These are phyloP conservation scores for Leptinotarsa rubiginosa DNA, from an alignment of 2,888 invertebrate species.

Conservation along the genomic window DNA sequence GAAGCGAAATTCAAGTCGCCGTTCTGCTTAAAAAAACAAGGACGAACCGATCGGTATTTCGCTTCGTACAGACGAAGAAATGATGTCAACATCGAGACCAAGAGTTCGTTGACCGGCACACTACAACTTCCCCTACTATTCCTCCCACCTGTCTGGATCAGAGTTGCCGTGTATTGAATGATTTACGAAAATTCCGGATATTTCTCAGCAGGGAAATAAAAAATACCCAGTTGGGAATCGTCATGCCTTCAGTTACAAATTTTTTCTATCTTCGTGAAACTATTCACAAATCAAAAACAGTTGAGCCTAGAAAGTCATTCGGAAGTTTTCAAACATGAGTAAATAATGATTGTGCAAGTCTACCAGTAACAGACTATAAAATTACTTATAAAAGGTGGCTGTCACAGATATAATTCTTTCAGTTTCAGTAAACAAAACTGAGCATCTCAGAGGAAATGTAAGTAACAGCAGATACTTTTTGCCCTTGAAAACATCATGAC, in stretches of 20 bases:
- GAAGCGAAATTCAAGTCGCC: constrained; percentile 17
- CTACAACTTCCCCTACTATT: constrained; percentile 60
- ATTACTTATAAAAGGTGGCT: too few relatives aligned
- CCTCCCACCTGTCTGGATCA: constrained; percentile 54
- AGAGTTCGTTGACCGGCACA: constrained; percentile 64
- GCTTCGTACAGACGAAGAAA: constrained; percentile 27
- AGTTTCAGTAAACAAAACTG: too few relatives aligned
- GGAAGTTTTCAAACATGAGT: too few relatives aligned
- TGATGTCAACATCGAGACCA: constrained; percentile 63
- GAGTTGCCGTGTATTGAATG: constrained; percentile 30
- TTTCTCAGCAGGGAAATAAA: neutral
- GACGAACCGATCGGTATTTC: constrained; percentile 27
- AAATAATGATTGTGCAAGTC: too few relatives aligned
- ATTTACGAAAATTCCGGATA: neutral
- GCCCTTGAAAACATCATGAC: too few relatives aligned
- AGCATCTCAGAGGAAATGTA: too few relatives aligned
- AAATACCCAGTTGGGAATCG: neutral
- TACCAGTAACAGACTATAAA: too few relatives aligned
- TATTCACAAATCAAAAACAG: too few relatives aligned
- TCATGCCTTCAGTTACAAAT: neutral
- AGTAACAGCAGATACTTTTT: too few relatives aligned
- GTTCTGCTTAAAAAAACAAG: constrained; percentile 20
- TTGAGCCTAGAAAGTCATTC: too few relatives aligned
- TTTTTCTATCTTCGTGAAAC: too few relatives aligned
- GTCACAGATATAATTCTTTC: too few relatives aligned